phyloP scores from a whole-genome alignment of 2,888 invertebrate species.

The Polydrusus cervinus region DNA sequence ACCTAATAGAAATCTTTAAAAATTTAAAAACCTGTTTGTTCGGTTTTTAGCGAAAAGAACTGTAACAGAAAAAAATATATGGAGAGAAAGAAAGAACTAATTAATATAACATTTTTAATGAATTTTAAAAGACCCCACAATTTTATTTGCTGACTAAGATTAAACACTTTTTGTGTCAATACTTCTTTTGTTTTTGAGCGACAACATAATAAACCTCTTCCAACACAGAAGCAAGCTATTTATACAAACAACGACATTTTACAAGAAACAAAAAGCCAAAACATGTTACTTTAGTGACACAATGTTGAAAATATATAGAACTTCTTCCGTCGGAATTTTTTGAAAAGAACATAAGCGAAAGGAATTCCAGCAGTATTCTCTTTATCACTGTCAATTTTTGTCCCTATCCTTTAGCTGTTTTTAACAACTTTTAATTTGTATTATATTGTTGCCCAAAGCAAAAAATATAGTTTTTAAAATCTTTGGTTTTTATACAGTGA shows the following conservation, averaged over 20 bases:
- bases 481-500: no score
- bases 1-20: no score
- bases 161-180: not conserved
- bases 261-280: not conserved
- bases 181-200: not conserved
- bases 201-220: not conserved
- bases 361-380: not conserved
- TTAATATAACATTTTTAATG: no score
- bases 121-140: no score
- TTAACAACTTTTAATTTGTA: not conserved
- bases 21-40: no score
- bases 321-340: not conserved
- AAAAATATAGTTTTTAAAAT: no score
- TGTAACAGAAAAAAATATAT: no score
- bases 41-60: no score
- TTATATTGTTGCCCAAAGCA: not conserved
- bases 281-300: slow-evolving; percentile 5
- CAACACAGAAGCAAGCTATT: not conserved
- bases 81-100: no score
- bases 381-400: not conserved
- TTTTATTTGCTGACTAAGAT: no score
- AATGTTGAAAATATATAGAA: not conserved
- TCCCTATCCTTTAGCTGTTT: not conserved
- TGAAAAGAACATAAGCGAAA: not conserved
- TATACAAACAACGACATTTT: not conserved